These are phyloP conservation scores for Erebia aethiops DNA, from an alignment of 2,888 invertebrate species.

Conservation along the genomic window DNA sequence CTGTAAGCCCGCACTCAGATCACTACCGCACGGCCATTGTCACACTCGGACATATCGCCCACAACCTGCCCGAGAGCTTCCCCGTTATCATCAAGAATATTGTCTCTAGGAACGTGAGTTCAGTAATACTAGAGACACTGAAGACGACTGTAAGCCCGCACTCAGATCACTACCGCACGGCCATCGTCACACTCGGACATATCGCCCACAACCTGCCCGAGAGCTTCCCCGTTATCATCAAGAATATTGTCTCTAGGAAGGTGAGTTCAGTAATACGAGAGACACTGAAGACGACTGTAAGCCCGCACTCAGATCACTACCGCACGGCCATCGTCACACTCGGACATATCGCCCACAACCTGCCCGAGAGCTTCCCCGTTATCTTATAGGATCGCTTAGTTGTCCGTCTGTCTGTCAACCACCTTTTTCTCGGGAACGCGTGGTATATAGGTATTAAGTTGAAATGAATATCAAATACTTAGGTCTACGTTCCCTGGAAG, in stretches of 20 bases:
- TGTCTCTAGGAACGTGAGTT: constrained; percentile 89
- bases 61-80: constrained; percentile 94
- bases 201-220: constrained; percentile 96
- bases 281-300: constrained; percentile 84
- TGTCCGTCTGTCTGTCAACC: too few species aligned
- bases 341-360: constrained; percentile 96
- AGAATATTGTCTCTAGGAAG: constrained; percentile 96
- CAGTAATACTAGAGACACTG: constrained; percentile 88
- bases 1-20: constrained; percentile 88
- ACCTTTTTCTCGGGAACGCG: too few species aligned
- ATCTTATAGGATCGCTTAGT: too few species aligned
- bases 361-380: constrained; percentile 95
- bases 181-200: constrained; percentile 97
- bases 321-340: constrained; percentile 96
- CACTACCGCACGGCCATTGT: constrained; percentile 97
- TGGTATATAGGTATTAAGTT: too few species aligned
- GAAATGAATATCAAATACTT: too few species aligned
- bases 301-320: constrained; percentile 89
- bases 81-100: constrained; percentile 96
- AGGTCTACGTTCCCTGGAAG: too few species aligned
- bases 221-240: constrained; percentile 94
- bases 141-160: constrained; percentile 88
- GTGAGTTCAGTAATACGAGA: constrained; percentile 84
- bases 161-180: constrained; percentile 93
- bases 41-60: constrained; percentile 96